Evolutionary conservation across 2,797 vertebrate genomes (phyloP), one percentile per base, ranked within the genome.

Genomic region (Anas bernieri): DNA sequence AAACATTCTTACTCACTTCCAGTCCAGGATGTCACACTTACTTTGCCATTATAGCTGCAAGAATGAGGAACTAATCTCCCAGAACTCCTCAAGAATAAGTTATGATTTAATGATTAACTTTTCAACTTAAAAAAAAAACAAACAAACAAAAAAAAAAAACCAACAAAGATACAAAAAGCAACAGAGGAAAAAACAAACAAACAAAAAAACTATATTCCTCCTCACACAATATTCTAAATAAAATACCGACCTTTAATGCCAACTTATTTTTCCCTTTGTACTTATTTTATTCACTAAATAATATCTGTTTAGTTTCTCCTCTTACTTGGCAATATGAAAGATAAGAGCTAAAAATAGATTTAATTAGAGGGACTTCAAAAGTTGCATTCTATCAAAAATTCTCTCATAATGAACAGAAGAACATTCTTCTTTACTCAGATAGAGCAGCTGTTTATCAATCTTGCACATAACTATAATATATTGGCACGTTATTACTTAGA

Each of bases 21-120:
- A 56, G 4, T 61, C 61, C 83, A 86, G 78, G 70, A 78, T 74
- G 46, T 61, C 63, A 80, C 62, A 50, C 78, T 86, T 85, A 93
- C 95, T 96, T 96, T 94, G 31, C 77, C 52, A 76, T 78, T 88
- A 50, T 55, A 86, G 22, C 8, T 35, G 22, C 33, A 87, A 70
- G 28, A 92, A 77, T n/a, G 14, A 80, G 54, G 31, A 94, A 54
- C 22, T 81, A 41, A 76, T 59, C 70, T 94, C 39, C 78, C 15
- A 79, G 64, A 68, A 45, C 5, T 3, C 20, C 41, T 82, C 61
- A 77, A 64, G 48, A 78, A 50, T 37, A 87, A 81, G 8, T 54
- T 73, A 76, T 6, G 31, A 37, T 85, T 94, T 83, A 91, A 75
- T 75, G 23, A 92, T 91, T 79, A 93, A 72, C 14, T 69, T 92